A percentile compares a stretch with the other conserved stretches of the same genome.
Conservation (phyloP, 2,888 invertebrate species). For the Acanthococcus lagerstroemiae region DNA sequence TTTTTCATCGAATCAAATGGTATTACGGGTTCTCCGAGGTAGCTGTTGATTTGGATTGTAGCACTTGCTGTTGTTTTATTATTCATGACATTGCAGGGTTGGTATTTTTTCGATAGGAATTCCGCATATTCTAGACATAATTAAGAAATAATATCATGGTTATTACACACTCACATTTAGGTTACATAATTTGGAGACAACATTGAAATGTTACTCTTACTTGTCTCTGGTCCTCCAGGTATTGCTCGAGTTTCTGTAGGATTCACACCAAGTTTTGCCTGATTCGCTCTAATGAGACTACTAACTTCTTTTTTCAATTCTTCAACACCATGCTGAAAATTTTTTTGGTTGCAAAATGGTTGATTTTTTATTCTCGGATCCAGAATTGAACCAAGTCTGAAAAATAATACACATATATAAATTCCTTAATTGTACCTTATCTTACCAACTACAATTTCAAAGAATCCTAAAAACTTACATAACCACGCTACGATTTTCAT, state of each 20-base stretch:
- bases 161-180: not conserved
- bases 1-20: not conserved
- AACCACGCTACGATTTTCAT: not conserved
- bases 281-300: not conserved
- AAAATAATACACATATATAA: slow-evolving; percentile 1
- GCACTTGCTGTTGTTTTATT: not conserved
- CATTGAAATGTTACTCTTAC: no score
- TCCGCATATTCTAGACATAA: not conserved
- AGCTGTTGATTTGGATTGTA: not conserved
- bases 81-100: no score
- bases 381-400: not conserved
- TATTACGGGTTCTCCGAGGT: not conserved
- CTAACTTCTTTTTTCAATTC: not conserved
- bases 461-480: not conserved
- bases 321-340: not conserved
- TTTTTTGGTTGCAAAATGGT: not conserved
- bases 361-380: not conserved
- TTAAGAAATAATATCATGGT: not conserved
- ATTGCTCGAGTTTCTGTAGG: not conserved
- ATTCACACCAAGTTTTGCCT: not conserved
- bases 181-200: no score
- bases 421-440: not conserved
- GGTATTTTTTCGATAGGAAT: not conserved
- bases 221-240: no score
- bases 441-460: not conserved